Conservation (phyloP, 2,888 invertebrate species). For the Phrixothrix hirtus region DNA sequence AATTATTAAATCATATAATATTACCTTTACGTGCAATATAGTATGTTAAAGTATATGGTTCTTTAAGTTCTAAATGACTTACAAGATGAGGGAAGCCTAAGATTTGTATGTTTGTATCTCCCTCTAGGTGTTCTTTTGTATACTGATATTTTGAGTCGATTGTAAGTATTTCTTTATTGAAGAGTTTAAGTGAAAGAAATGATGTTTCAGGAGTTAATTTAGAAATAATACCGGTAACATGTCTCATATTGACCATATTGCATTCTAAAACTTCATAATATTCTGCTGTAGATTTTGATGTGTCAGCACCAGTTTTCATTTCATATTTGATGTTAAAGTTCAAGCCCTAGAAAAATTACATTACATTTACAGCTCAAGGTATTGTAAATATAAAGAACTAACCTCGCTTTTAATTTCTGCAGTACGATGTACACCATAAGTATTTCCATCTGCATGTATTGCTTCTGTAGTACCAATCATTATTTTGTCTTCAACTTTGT, state of each 20-base stretch:
- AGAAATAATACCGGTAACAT: slow-evolving; percentile 36
- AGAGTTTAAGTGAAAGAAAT: slow-evolving; percentile 46
- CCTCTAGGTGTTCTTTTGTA: too few relatives aligned
- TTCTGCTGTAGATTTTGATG: too few relatives aligned
- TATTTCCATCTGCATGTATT: too few relatives aligned
- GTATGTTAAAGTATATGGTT: slow-evolving; percentile 63
- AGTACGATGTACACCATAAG: too few relatives aligned
- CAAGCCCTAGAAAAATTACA: slow-evolving; percentile 37
- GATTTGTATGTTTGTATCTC: slow-evolving; percentile 57
- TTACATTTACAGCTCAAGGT: too few relatives aligned
- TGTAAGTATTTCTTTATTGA: slow-evolving; percentile 61
- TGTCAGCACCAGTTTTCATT: too few relatives aligned
- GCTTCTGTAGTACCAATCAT: too few relatives aligned
- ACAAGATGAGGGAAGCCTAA: slow-evolving; percentile 60
- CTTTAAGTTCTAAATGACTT: slow-evolving; percentile 59
- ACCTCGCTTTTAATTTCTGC: slow-evolving; percentile 59
- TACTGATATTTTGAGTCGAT: slow-evolving; percentile 57
- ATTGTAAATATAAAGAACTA: too few relatives aligned
- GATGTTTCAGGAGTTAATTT: slow-evolving; percentile 38
- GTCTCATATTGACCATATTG: too few relatives aligned
- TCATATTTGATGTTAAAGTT: slow-evolving; percentile 42
- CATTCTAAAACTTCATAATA: too few relatives aligned
- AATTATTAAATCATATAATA: too few relatives aligned
- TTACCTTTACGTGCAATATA: slow-evolving; percentile 54
- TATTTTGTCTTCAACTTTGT: too few relatives aligned